Conservation (phyloP, 2,797 vertebrate genomes). For the Pachyuromys duprasi region DNA sequence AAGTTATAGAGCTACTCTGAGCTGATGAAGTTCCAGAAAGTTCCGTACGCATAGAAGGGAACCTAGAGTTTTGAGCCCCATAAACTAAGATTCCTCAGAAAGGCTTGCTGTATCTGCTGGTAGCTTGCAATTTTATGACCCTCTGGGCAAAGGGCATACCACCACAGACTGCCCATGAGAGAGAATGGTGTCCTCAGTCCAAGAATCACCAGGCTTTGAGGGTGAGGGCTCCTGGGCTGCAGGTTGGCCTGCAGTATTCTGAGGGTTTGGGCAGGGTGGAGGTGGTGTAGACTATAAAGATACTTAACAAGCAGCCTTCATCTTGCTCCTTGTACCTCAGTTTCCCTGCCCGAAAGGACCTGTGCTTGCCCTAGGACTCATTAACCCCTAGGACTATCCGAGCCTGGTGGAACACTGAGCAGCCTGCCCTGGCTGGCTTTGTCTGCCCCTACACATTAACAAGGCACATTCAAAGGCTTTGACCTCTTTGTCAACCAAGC, state of each 20-base stretch:
- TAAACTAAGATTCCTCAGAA: not conserved
- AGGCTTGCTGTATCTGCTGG: accelerated
- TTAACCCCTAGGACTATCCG: not conserved
- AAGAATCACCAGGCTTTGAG: not conserved
- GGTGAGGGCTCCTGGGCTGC: accelerated
- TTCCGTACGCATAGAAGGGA: not conserved
- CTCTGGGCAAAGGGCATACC: not conserved
- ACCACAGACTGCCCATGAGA: not conserved
- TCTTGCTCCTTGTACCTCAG: accelerated
- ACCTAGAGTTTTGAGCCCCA: not conserved
- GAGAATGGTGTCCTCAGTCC: not conserved
- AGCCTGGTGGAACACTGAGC: not conserved
- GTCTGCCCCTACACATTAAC: not conserved
- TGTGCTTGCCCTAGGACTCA: not conserved
- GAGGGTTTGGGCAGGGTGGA: too few relatives aligned
- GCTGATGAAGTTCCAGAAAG: not conserved
- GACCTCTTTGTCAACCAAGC: not conserved
- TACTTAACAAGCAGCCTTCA: accelerated
- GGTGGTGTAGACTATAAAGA: too few relatives aligned
- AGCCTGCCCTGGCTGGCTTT: accelerated
- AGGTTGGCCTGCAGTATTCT: not conserved
- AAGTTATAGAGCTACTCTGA: too few relatives aligned
- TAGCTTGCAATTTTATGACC: not conserved
- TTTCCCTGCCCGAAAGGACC: not conserved
- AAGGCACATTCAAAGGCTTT: not conserved